Evolutionary conservation across 2,797 vertebrate genomes (phyloP), one percentile per base, ranked within the genome.

Genomic region (Myiothlypis chrysogaster): DNA sequence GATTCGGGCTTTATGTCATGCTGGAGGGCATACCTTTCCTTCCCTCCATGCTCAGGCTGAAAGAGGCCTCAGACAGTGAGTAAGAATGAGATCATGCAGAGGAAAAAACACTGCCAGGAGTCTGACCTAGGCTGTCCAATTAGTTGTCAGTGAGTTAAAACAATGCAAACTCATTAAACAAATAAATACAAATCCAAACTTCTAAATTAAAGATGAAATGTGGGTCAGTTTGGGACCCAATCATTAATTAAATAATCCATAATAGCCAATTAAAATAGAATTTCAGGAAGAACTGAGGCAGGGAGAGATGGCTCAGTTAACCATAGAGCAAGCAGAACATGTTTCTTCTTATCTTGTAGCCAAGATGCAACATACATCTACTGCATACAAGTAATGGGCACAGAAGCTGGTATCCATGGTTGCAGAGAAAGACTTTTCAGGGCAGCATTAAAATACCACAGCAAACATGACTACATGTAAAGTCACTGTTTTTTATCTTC

Each of bases 21-120:
- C 94, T 94, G 91, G 76, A 96, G 92, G 92, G 95, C 90, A 96
- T 86, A 94, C 82, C 91, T 93, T 93, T 83, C 66, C 61, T 63
- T 93, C 79, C 76, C 63, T 93, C 79, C 76, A 88, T 5, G 9
- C 44, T 91, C 55, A 60, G 47, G 70, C 70, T 84, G 82, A 91
- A 89, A 87, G 76, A 95, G 47, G 72, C 47, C 65, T 91, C 95
- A 87, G 89, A 95, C 71, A 91, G 61, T 65, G 72, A 85, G 82
- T 52, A 94, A 83, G 82, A 95, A 95, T 85, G 92, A 95, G 78
- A 93, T 71, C 89, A 92, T 39, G 34, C 63, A 49, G 85, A 60
- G 68, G 32, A 95, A 91, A 85, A 94, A 91, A 35, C 50, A 91
- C 37, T 78, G 73, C 47, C 34, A 88, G 87, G 55, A 93, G 77